These are phyloP conservation scores for Ectemnius continuus DNA, from an alignment of 2,888 invertebrate genomes.

Conservation along the genomic window DNA sequence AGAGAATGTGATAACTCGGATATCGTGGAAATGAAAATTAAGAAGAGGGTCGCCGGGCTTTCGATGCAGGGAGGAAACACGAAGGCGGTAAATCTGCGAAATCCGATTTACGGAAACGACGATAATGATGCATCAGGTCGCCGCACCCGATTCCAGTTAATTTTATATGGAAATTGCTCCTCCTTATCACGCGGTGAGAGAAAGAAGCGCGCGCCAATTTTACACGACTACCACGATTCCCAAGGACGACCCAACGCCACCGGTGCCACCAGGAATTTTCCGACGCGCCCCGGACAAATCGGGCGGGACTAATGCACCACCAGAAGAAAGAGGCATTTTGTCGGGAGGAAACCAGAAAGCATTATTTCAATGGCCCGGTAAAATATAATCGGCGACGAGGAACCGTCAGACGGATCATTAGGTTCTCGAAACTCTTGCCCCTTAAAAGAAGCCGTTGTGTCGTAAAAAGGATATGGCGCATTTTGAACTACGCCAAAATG, in stretches of 20 bases:
- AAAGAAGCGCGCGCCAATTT: background rate
- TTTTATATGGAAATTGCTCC: conserved; percentile 53
- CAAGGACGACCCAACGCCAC: conserved; percentile 11
- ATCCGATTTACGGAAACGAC: conserved; percentile 3
- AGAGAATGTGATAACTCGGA: no score
- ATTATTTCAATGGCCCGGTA: conserved; percentile 15
- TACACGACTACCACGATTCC: conserved; percentile 32
- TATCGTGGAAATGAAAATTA: no score
- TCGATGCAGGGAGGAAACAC: no score
- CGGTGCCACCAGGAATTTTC: conserved; percentile 34
- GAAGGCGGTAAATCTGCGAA: no score
- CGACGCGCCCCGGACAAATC: conserved; percentile 40
- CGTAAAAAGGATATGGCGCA: no score
- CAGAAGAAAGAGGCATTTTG: conserved; percentile 34
- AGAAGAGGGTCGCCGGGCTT: no score
- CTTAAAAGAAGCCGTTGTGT: no score
- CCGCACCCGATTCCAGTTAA: conserved; percentile 48
- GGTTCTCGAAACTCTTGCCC: no score
- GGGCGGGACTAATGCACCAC: conserved; percentile 47
- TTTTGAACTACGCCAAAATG: no score
- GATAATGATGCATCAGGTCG: conserved; percentile 34
- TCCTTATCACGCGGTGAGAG: background rate
- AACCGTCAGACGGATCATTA: background rate
- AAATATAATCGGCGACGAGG: conserved; percentile 47
- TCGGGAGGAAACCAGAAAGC: conserved; percentile 34